Evolutionary conservation across 2,113 vertebrate species (phyloP).

Genomic region (Geothlypis trichas): DNA sequence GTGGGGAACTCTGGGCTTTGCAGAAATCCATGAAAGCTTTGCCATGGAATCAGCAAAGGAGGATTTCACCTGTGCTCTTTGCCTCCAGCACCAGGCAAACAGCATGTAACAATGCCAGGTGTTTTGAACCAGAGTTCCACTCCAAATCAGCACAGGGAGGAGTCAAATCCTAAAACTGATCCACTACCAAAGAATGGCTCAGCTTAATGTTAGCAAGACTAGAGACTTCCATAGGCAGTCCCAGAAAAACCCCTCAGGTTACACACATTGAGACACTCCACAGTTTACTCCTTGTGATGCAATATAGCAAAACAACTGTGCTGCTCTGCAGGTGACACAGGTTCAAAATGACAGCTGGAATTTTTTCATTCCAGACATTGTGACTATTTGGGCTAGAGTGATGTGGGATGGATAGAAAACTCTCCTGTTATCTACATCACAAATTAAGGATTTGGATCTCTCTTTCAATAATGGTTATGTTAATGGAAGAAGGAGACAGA

Average conservation of each 20-base stretch:
- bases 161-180: not conserved
- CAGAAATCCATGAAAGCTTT: not conserved
- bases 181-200: not conserved
- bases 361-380: not conserved
- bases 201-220: fast-evolving
- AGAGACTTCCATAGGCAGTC: not conserved
- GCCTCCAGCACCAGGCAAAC: not conserved
- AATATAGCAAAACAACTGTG: not conserved
- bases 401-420: not conserved
- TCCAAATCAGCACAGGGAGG: not conserved
- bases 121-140: not conserved
- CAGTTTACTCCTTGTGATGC: not conserved
- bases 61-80: not conserved
- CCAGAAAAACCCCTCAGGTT: not conserved
- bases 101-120: not conserved
- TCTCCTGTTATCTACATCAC: not conserved
- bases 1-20: not conserved
- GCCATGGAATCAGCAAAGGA: not conserved
- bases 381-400: not conserved
- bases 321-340: not conserved
- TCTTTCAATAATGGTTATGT: not conserved
- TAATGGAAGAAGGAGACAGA: not conserved
- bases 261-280: not conserved
- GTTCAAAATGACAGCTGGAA: not conserved
- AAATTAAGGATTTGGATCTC: not conserved